Conservation (phyloP, 2,113 vertebrate genomes). For the Potamarius usumacintae region DNA sequence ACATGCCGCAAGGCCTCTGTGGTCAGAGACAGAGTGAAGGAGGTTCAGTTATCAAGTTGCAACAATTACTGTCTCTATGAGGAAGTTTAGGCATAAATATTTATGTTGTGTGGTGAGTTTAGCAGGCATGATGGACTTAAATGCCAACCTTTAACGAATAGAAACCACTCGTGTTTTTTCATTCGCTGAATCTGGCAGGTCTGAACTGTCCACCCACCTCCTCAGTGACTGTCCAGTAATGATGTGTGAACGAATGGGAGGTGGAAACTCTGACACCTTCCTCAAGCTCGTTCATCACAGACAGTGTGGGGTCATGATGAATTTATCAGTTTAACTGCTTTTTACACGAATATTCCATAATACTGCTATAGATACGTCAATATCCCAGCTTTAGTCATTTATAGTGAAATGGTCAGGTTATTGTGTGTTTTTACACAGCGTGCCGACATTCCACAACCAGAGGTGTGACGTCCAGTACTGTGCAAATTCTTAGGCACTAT, state of each 20-base stretch:
- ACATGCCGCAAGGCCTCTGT: background rate
- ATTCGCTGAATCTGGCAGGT: background rate
- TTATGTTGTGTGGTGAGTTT: background rate
- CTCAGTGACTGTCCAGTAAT: background rate
- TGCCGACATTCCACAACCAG: too few species aligned
- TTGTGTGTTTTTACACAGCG: too few species aligned
- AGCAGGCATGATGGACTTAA: background rate
- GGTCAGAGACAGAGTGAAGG: background rate
- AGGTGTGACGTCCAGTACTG: too few species aligned
- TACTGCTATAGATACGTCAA: too few species aligned
- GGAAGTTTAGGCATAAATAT: background rate
- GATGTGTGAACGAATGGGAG: constrained; percentile 1
- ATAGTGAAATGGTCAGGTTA: too few species aligned
- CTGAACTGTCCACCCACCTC: background rate
- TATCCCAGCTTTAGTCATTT: too few species aligned
- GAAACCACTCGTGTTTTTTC: background rate
- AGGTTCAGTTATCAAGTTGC: background rate
- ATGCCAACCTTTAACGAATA: background rate
- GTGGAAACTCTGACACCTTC: constrained; percentile 6
- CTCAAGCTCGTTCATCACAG: background rate
- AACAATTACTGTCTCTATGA: background rate
- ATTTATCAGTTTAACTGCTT: background rate
- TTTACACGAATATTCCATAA: background rate
- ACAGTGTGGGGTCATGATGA: background rate
- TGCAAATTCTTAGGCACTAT: too few species aligned